Evolutionary conservation across 64 coral and sea anemone genomes (phyloP).

Genomic region (Actinia tenebrosa): DNA sequence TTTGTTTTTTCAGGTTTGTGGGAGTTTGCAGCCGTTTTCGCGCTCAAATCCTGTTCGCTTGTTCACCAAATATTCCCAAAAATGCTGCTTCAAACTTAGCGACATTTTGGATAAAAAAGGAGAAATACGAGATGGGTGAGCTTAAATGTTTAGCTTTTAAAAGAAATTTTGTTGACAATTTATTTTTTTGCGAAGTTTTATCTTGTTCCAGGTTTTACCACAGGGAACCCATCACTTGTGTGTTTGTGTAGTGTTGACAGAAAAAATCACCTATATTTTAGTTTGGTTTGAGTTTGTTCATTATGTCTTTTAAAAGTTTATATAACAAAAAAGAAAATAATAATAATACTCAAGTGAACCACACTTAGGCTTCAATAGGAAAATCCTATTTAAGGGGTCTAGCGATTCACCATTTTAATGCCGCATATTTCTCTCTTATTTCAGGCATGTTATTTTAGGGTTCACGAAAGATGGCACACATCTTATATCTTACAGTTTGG

Average conservation of each 20-base stretch:
- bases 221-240: no score
- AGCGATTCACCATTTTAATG: no score
- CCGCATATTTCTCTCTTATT: not conserved
- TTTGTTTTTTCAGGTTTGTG: not conserved
- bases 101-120: slow-evolving; percentile 36
- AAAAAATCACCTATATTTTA: no score
- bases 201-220: not conserved
- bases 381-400: no score
- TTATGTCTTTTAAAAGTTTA: no score
- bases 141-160: not conserved
- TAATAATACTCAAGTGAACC: no score
- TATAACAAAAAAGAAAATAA: no score
- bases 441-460: slow-evolving; percentile 50
- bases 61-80: slow-evolving; percentile 46
- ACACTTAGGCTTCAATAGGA: no score
- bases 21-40: slow-evolving; percentile 21
- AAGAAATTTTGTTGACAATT: not conserved
- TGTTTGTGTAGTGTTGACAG: no score
- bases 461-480: slow-evolving; percentile 54
- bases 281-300: no score
- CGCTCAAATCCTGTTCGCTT: slow-evolving; percentile 31
- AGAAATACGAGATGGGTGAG: slow-evolving; percentile 33
- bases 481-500: slow-evolving; percentile 42
- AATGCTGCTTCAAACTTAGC: slow-evolving; percentile 37
- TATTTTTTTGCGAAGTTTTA: not conserved